Evolutionary conservation across 2,797 vertebrate species (phyloP).

Genomic region (Coreius guichenoti): DNA sequence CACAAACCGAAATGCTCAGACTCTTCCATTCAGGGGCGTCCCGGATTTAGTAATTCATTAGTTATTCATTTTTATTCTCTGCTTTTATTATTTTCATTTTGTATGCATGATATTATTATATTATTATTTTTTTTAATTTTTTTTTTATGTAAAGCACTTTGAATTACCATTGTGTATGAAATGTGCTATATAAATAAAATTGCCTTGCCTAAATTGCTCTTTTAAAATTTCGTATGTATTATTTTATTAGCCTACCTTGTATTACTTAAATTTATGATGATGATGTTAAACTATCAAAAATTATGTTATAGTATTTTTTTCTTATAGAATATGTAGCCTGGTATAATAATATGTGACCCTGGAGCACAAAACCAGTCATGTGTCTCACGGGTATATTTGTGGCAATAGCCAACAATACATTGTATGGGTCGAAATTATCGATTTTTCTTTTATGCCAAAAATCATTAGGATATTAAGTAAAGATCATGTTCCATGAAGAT

Average conservation of each 20-base stretch:
- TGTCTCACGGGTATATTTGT: too few species aligned
- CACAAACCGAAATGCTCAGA: too few species aligned
- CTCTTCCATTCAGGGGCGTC: too few species aligned
- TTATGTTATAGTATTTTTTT: background rate
- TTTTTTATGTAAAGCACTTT: background rate
- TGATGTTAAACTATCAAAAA: background rate
- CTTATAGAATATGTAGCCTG: background rate
- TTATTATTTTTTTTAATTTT: too few species aligned
- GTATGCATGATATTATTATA: background rate
- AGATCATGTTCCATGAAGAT: too few species aligned
- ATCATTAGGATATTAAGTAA: too few species aligned
- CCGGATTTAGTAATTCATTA: too few species aligned
- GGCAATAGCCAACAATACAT: too few species aligned
- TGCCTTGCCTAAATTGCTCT: background rate
- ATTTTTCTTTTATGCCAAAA: too few species aligned
- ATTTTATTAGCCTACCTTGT: background rate
- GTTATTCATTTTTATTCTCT: background rate
- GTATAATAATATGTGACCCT: background rate
- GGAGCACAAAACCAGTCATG: too few species aligned
- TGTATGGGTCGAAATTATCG: too few species aligned
- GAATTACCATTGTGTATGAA: background rate
- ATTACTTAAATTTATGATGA: background rate
- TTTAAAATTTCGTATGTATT: rapidly evolving
- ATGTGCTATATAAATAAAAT: background rate
- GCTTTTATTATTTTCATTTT: too few species aligned